A percentile compares a stretch with the other conserved stretches of the same genome.
Evolutionary conservation across 2,888 invertebrate genomes (phyloP).

Genomic region (Unio pictorum): DNA sequence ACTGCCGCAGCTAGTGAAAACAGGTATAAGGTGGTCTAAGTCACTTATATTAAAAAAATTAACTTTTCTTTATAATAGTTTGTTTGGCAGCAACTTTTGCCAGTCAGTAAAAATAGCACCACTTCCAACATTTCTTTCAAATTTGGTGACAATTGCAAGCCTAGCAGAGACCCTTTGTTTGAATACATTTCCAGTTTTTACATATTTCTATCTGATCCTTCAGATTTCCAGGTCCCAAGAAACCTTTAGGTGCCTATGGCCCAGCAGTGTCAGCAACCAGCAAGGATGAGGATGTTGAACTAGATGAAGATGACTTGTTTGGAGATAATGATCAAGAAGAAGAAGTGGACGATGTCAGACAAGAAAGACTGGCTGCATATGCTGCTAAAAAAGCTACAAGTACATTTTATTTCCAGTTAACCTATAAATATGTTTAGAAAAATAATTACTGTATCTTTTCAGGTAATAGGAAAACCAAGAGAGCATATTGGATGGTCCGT

Average conservation of each 20-base stretch:
- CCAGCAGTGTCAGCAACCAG: constrained; percentile 56
- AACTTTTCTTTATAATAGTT: no score
- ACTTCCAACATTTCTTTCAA: not conserved
- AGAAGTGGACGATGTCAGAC: constrained; percentile 87
- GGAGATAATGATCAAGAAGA: constrained; percentile 87
- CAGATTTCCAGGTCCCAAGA: constrained; percentile 80
- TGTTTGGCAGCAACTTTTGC: no score
- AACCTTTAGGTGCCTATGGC: constrained; percentile 71
- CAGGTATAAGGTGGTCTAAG: no score
- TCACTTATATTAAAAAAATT: no score
- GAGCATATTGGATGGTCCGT: no score
- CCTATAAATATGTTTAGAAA: not conserved
- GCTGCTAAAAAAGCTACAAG: constrained; percentile 94
- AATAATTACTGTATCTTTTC: no score
- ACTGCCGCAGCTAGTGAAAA: no score
- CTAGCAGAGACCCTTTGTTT: not conserved
- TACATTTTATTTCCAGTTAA: constrained; percentile 26
- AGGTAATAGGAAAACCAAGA: no score
- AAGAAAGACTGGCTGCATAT: constrained; percentile 92
- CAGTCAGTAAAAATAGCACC: no score
- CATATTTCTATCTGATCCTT: constrained; percentile 27
- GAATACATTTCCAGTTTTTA: not conserved
- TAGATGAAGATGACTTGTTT: constrained; percentile 88
- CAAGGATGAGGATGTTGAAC: constrained; percentile 81
- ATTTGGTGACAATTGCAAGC: not conserved